Percentiles rank a stretch among this genome's conserved stretches.
These are phyloP conservation scores for Ianthella basta DNA, from an alignment of 37 sponge, comb jelly and placozoan genomes.

Conservation along the genomic window DNA sequence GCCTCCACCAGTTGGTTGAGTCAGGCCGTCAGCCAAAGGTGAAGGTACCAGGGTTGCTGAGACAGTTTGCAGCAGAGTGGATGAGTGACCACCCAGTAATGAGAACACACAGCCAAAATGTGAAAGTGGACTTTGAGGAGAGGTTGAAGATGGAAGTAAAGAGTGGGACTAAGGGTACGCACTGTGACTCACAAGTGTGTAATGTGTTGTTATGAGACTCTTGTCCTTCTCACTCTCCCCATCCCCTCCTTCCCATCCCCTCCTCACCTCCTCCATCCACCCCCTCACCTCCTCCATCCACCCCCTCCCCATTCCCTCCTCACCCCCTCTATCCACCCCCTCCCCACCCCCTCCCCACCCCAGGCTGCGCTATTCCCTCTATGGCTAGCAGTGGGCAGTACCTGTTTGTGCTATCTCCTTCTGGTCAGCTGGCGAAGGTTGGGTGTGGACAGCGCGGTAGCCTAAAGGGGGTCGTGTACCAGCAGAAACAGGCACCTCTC, in stretches of 20 bases:
- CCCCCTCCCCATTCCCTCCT: not conserved
- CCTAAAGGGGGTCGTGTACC: constrained; percentile 49
- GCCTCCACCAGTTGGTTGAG: constrained; percentile 49
- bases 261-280: not conserved
- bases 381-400: constrained; percentile 78
- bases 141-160: constrained; percentile 40
- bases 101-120: constrained; percentile 44
- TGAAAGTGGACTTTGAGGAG: constrained; percentile 77
- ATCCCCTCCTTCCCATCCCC: not conserved
- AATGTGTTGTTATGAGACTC: too few species aligned
- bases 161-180: constrained; percentile 8
- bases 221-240: not conserved
- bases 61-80: constrained; percentile 51
- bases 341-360: not conserved
- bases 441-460: constrained; percentile 54
- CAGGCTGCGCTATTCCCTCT: constrained; percentile 35
- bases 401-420: constrained; percentile 48
- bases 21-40: constrained; percentile 39
- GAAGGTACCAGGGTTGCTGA: constrained; percentile 49
- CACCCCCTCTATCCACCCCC: not conserved
- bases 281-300: not conserved
- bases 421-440: constrained; percentile 47
- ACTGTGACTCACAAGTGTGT: constrained; percentile 50
- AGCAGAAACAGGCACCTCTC: constrained; percentile 25
- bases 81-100: constrained; percentile 49